phyloP scores from a whole-genome alignment of 2,888 invertebrate species.

The Meghimatium bilineatum region DNA sequence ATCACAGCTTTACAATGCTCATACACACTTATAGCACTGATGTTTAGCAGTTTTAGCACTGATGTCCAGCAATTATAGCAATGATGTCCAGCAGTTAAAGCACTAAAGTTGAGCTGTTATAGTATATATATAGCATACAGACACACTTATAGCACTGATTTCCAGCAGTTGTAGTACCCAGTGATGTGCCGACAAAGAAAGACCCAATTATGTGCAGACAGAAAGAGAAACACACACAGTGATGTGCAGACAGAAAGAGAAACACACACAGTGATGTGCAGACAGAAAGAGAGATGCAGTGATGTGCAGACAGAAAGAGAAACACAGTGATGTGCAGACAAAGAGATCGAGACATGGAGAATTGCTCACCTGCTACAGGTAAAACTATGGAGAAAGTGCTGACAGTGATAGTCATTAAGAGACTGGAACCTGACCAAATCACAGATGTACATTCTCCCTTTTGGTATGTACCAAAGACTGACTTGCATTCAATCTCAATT shows the following conservation, averaged over 20 bases:
- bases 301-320: not conserved
- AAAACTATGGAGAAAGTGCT: constrained; percentile 43
- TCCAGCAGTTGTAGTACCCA: no score
- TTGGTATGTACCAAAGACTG: constrained; percentile 67
- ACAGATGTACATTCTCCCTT: constrained; percentile 65
- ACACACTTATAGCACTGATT: no score
- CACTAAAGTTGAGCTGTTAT: no score
- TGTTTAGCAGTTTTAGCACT: no score
- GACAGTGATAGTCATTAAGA: constrained; percentile 57
- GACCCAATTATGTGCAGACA: no score
- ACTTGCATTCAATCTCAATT: constrained; percentile 66
- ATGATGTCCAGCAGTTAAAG: no score
- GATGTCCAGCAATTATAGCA: no score
- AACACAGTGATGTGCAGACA: not conserved
- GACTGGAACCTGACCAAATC: constrained; percentile 65
- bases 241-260: not conserved
- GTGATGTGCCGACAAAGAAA: no score
- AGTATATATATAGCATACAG: no score
- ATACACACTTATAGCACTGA: no score
- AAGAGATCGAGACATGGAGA: not conserved
- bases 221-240: no score
- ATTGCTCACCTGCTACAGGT: constrained; percentile 61
- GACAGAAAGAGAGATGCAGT: not conserved
- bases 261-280: not conserved
- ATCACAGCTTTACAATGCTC: no score